Conservation (phyloP, 2,113 vertebrate species). For the Climacteris rufus region DNA sequence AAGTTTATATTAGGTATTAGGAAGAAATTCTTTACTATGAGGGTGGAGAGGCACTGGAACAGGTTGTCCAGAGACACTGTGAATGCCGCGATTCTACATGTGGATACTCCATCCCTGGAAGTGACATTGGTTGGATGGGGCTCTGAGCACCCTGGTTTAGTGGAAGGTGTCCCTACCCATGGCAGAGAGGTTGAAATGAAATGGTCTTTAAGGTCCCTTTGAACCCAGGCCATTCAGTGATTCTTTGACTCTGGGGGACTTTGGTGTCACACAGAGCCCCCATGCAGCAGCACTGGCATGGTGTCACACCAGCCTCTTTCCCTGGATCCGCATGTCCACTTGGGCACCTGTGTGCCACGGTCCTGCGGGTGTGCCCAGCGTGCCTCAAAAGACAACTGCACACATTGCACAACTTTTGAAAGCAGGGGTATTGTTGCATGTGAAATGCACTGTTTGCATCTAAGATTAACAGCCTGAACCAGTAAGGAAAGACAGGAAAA, state of each 20-base stretch:
- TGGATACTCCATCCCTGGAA: neutral
- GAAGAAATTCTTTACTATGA: neutral
- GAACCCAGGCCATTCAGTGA: neutral
- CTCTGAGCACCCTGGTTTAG: neutral
- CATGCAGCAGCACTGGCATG: fast-evolving
- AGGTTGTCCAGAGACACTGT: neutral
- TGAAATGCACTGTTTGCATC: neutral
- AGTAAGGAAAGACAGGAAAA: neutral
- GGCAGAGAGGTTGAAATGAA: neutral
- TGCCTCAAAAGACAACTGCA: neutral
- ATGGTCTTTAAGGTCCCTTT: neutral
- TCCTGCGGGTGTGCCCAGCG: neutral
- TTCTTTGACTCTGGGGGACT: no score
- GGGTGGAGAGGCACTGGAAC: neutral
- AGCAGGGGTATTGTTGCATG: fast-evolving
- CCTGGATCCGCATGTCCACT: fast-evolving
- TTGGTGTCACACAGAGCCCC: fast-evolving
- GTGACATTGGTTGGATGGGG: no score
- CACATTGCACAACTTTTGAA: neutral
- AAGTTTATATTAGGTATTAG: neutral
- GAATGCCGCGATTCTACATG: no score
- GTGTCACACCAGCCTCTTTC: neutral
- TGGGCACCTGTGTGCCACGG: neutral
- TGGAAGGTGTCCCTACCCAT: neutral
- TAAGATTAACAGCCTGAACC: neutral